These are phyloP conservation scores for Erebia palarica DNA, from an alignment of 2,888 invertebrate genomes.

Conservation along the genomic window DNA sequence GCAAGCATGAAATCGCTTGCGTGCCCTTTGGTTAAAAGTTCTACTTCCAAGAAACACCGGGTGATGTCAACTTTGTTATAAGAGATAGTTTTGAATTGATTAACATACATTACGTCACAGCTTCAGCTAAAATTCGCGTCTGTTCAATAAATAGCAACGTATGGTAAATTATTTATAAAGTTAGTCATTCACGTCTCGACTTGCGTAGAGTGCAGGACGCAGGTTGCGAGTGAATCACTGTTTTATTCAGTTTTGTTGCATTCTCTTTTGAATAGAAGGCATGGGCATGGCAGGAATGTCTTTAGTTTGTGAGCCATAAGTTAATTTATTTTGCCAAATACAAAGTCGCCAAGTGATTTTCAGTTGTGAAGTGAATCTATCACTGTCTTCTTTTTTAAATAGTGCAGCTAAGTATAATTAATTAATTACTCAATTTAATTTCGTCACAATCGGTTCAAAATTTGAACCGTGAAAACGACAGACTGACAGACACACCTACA, in stretches of 20 bases:
- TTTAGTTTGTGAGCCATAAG: background rate
- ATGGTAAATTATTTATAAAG: slow-evolving; percentile 36
- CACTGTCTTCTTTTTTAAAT: too few relatives aligned
- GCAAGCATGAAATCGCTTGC: slow-evolving; percentile 29
- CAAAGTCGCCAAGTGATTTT: too few relatives aligned
- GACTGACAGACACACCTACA: too few relatives aligned
- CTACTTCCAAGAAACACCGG: slow-evolving; percentile 57
- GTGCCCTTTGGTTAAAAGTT: slow-evolving; percentile 33
- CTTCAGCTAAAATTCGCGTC: slow-evolving; percentile 17
- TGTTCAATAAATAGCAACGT: slow-evolving; percentile 40
- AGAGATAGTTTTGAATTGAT: slow-evolving; percentile 26
- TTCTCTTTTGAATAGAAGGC: slow-evolving; percentile 37
- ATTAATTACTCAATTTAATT: too few relatives aligned
- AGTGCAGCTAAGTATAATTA: too few relatives aligned
- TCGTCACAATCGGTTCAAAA: too few relatives aligned
- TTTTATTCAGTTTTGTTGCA: slow-evolving; percentile 50
- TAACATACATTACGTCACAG: slow-evolving; percentile 39
- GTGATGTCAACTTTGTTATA: slow-evolving; percentile 56
- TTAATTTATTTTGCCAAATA: too few relatives aligned
- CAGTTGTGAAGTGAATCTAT: too few relatives aligned
- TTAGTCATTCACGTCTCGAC: slow-evolving; percentile 31
- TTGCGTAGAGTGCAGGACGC: slow-evolving; percentile 24
- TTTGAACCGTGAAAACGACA: too few relatives aligned
- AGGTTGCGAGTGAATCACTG: slow-evolving; percentile 38
- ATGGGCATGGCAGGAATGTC: slow-evolving; percentile 22